Conservation (phyloP, 2,113 vertebrate genomes). For the Isichthys henryi region DNA sequence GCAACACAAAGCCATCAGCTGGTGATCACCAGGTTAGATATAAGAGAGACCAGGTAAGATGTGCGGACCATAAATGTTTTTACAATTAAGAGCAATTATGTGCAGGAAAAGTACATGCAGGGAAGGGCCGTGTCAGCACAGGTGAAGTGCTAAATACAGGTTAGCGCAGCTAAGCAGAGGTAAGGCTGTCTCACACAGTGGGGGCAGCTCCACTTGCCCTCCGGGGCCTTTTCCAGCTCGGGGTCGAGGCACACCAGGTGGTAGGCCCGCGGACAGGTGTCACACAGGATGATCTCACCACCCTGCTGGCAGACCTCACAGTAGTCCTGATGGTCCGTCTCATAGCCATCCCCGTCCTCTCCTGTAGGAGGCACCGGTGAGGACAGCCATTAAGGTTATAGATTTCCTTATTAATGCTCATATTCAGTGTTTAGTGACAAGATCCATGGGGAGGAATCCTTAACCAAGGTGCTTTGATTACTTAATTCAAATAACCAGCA, state of each 20-base stretch:
- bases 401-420: neutral
- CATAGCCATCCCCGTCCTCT: constrained; percentile 91
- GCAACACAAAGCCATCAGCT: neutral
- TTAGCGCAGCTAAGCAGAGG: neutral
- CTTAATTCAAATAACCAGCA: neutral
- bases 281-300: constrained; percentile 94
- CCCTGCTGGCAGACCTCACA: constrained; percentile 98
- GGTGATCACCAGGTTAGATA: neutral
- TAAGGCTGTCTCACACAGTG: constrained; percentile 78
- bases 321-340: constrained; percentile 98
- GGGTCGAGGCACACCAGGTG: constrained; percentile 96
- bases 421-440: neutral
- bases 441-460: neutral
- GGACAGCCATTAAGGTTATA: neutral
- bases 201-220: constrained; percentile 97
- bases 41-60: neutral
- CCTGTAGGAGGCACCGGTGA: constrained; percentile 51
- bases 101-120: neutral
- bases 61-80: neutral
- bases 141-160: neutral
- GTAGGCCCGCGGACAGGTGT: constrained; percentile 92
- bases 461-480: neutral
- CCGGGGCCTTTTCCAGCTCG: constrained; percentile 90
- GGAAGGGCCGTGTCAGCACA: neutral
- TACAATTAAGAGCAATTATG: neutral